phyloP scores from a whole-genome alignment of 2,113 vertebrate genomes.

The Sterrhoptilus dennistouni region DNA sequence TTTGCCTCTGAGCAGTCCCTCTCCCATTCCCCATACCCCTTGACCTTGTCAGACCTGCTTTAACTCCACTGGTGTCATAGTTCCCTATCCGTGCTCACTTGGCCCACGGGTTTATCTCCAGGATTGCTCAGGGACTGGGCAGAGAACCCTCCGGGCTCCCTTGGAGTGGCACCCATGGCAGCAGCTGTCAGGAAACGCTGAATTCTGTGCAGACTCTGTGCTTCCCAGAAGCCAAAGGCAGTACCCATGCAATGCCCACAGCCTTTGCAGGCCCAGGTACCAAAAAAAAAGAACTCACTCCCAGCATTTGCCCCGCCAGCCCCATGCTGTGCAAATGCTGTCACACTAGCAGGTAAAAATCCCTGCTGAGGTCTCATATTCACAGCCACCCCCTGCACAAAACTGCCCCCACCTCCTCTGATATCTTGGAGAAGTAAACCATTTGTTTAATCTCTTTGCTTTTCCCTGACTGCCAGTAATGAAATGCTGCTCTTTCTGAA shows the following conservation, averaged over 20 bases:
- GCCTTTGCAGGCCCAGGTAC: background rate
- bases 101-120: background rate
- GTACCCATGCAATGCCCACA: fast-evolving
- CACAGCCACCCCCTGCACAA: background rate
- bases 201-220: fast-evolving
- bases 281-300: background rate
- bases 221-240: background rate
- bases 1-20: background rate
- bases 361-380: background rate
- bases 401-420: background rate
- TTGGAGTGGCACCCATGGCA: fast-evolving
- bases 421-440: conserved; percentile 53
- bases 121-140: background rate
- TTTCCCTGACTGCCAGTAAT: conserved; percentile 73
- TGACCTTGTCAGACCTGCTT: background rate
- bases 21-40: background rate
- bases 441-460: conserved; percentile 78
- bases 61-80: background rate
- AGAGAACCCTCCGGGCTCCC: background rate
- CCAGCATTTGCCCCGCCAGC: background rate
- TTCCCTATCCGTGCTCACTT: background rate
- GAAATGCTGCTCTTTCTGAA: conserved; percentile 81
- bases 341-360: fast-evolving
- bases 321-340: fast-evolving
- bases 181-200: fast-evolving